Percentiles rank a stretch among this genome's conserved stretches.
phyloP scores from a whole-genome alignment of 2,113 vertebrate genomes.

The Myotis yumanensis region DNA sequence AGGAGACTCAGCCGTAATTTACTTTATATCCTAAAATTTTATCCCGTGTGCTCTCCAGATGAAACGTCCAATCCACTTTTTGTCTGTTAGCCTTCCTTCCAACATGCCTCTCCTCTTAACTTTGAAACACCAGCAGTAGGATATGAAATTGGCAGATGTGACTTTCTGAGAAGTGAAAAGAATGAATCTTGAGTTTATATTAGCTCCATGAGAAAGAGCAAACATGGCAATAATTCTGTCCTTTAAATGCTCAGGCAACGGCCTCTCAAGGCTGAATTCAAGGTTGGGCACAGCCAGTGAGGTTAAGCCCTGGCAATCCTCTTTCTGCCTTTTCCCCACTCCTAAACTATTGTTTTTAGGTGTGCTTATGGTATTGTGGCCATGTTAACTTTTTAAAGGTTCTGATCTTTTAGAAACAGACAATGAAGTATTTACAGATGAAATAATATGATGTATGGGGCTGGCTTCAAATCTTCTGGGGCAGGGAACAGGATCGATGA shows the following conservation, averaged over 20 bases:
- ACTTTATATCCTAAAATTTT: neutral
- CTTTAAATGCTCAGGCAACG: neutral
- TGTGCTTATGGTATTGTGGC: neutral
- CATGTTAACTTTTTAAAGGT: neutral
- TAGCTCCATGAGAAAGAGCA: neutral
- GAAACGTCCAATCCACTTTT: neutral
- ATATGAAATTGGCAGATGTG: constrained; percentile 3
- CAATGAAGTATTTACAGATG: neutral
- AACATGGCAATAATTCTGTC: neutral
- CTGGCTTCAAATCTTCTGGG: neutral
- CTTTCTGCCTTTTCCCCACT: neutral
- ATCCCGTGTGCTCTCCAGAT: neutral
- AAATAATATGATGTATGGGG: neutral
- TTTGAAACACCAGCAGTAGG: neutral
- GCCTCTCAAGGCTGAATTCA: neutral
- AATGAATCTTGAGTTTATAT: constrained; percentile 31
- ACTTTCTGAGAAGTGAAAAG: neutral
- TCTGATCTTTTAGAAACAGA: neutral
- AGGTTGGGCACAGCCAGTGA: neutral
- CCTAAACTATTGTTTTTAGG: neutral
- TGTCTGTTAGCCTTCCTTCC: neutral
- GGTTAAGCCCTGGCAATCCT: neutral
- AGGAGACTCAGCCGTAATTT: neutral
- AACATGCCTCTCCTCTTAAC: neutral
- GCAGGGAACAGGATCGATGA: neutral